Evolutionary conservation across 2,113 vertebrate species (phyloP), one percentile per base, ranked within the genome.

Genomic region (Actenoides lindsayi): DNA sequence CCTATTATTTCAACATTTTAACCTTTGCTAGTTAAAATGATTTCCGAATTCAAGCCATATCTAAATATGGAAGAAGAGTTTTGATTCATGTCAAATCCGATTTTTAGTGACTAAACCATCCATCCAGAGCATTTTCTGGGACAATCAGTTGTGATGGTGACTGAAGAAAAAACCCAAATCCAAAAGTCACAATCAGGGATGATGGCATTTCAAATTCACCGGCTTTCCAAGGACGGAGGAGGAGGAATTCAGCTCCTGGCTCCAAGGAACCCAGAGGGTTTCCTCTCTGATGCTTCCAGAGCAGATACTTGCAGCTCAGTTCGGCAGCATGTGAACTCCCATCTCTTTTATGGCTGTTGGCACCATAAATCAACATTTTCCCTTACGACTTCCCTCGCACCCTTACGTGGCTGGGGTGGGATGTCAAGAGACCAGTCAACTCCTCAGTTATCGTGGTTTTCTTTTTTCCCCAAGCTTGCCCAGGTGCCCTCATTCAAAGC

Each of bases 171-270:
- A 56, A 3, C 25, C 41, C 46, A 44, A 30, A 57, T 25, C 31
- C 3, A 6, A 53, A 75, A 57, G 7, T 1, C 2, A 1, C 15
- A 17, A 0, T 0, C 0, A 2, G 9, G 50, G 10, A 37, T 1
- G 5, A 30, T 6, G 42, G 41, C 4, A 6, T 54, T 94, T 67
- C 1, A 1, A 85, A 50, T 37, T 16, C 5, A 1, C 5, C 1
- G 4, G 20, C 23, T 84, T 87, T 54, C 23, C 33, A 42, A 77
- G 63, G 59, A 13, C 14, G 35, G 37, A 80, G 19, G 23, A 74
- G 33, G 44, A 53, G 31, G 50, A 87, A 48, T 44, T 85, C 42
- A 76, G 17, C 41, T 79, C 28, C 7, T 56, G 41, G 24, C 33
- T 46, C 41, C 5, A 2, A 0, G 0, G 2, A 16, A 31, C 33